Evolutionary conservation across 2,888 invertebrate genomes (phyloP).

Genomic region (Panopea generosa): DNA sequence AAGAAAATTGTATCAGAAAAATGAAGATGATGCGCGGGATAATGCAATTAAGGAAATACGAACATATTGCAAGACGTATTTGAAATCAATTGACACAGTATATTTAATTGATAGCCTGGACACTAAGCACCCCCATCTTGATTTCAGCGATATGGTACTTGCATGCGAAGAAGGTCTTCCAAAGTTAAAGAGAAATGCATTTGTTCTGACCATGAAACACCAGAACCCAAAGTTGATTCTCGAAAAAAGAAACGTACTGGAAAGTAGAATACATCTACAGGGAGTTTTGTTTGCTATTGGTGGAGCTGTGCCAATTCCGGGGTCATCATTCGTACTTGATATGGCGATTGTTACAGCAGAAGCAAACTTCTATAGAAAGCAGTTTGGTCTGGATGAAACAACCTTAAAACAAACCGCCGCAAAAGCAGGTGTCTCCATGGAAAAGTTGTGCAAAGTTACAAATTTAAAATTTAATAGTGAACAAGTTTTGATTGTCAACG

Average conservation of each 20-base stretch:
- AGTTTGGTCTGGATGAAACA: too few relatives aligned
- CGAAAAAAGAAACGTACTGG: slow-evolving; percentile 2
- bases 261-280: not conserved
- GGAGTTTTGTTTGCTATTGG: not conserved
- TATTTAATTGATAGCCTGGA: too few relatives aligned
- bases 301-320: slow-evolving; percentile 19
- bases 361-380: slow-evolving; percentile 25
- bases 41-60: too few relatives aligned
- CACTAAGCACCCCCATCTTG: not conserved
- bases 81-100: too few relatives aligned
- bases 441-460: not conserved
- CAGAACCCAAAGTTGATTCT: slow-evolving; percentile 1
- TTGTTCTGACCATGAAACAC: not conserved
- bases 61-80: too few relatives aligned
- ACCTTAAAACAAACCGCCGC: too few relatives aligned
- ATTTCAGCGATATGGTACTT: too few relatives aligned
- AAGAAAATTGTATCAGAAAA: not conserved
- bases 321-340: slow-evolving; percentile 11
- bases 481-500: too few relatives aligned
- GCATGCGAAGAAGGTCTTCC: too few relatives aligned
- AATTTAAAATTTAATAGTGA: not conserved
- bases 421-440: not conserved
- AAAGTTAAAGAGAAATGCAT: slow-evolving; percentile 10
- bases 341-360: slow-evolving; percentile 4
- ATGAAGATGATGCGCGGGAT: not conserved